These are phyloP conservation scores for Iguana delicatissima DNA, from an alignment of 2,797 vertebrate species.

Conservation along the genomic window DNA sequence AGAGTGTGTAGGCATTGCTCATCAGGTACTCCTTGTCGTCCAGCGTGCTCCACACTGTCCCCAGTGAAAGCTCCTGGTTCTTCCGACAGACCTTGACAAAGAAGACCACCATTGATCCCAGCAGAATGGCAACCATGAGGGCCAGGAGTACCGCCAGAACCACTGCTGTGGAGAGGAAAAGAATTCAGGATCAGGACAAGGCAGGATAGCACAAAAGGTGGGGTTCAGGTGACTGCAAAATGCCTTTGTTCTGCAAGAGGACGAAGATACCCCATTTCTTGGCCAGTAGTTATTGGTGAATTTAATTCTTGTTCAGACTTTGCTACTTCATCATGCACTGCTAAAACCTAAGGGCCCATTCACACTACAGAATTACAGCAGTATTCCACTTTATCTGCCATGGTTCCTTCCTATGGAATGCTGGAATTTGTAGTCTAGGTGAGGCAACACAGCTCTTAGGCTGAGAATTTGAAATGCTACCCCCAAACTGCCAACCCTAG, in stretches of 20 bases:
- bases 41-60: slow-evolving; percentile 66
- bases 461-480: too few species aligned
- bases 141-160: slow-evolving; percentile 64
- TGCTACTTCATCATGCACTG: neutral
- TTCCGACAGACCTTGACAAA: slow-evolving; percentile 60
- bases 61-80: slow-evolving; percentile 49
- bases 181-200: neutral
- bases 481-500: too few species aligned
- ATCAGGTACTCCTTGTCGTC: slow-evolving; percentile 80
- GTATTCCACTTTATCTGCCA: too few species aligned
- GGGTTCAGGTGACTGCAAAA: too few species aligned
- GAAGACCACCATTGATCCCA: slow-evolving; percentile 65
- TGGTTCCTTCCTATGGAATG: too few species aligned
- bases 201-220: fast-evolving
- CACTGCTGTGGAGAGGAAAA: slow-evolving; percentile 57
- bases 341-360: too few species aligned
- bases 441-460: too few species aligned
- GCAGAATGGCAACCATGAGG: slow-evolving; percentile 63
- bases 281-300: neutral
- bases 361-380: too few species aligned
- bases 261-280: neutral
- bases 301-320: too few species aligned
- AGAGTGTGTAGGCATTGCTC: slow-evolving; percentile 70
- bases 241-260: too few species aligned
- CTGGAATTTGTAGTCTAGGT: too few species aligned